Base-by-base conservation (phyloP, 2,113 vertebrate genomes). In the Mystacornis crossleyi region DNA sequence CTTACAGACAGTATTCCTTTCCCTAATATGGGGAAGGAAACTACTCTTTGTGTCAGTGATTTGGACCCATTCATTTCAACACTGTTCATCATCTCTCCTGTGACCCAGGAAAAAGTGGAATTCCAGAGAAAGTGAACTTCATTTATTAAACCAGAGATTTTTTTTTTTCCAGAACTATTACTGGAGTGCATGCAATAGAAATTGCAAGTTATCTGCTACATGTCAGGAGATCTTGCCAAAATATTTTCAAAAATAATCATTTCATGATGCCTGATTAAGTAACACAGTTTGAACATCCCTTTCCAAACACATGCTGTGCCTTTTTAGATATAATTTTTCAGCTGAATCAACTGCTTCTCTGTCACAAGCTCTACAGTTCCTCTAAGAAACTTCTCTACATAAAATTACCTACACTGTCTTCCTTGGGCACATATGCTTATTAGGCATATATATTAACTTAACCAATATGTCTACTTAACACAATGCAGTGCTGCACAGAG, bases 221-320 rank as follows among this genome's bases (percentile, higher is more conserved):
- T 40, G 28, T 81, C 72, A 91, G 69, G 55, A 72, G 34, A 83
- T 64, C 51, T 74, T 92, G 69, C 86, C 61, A 92, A 92, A 96
- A 71, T 95, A 81, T 95, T 92, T 94, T 84, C 80, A 94, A 74
- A 89, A 95, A 84, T 81, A 92, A 53, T 73, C 10, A 72, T 83
- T 90, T 90, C 67, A 51, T 5, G 2, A 36, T 67, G 75, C 61
- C 38, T 55, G 20, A 43, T 48, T 38, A 83, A 83, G 55, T 66
- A 67, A 91, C 26, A 47, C 34, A 86, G 16, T 48, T 75, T 57
- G 33, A 60, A 83, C 7, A 78, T 29, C 42, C 38, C 43, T 89
- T 70, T 86, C 50, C 75, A 91, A 92, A 86, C 48, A 82, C 18
- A 89, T 43, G 11, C 67, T 94, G 33, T 84, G 43, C 48, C 34